A percentile compares a stretch with the other conserved stretches of the same genome.
phyloP scores from a whole-genome alignment of 2,888 invertebrate species.

The Clostera curtula region DNA sequence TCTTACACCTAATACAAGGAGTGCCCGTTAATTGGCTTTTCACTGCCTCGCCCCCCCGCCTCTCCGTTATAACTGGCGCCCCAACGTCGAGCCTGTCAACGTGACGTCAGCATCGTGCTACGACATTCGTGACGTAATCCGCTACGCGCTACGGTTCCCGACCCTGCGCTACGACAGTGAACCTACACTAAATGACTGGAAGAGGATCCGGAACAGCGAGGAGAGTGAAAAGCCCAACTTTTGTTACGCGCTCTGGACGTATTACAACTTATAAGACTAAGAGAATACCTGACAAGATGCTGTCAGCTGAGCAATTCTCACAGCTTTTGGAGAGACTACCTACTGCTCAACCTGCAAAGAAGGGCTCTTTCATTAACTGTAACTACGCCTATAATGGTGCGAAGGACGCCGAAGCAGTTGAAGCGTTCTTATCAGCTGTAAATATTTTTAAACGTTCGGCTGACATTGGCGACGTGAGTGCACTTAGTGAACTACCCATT shows the following conservation, averaged over 20 bases:
- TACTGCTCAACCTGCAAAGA: not conserved
- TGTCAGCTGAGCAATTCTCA: not conserved
- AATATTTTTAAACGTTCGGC: not conserved
- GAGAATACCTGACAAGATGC: not conserved
- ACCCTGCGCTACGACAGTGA: not conserved
- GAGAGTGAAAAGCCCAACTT: not conserved
- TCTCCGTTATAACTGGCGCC: too few species aligned
- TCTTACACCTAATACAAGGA: too few species aligned
- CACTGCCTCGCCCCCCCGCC: too few species aligned
- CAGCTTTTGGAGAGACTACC: not conserved
- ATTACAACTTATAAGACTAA: not conserved
- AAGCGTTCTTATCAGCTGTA: slow-evolving; percentile 1
- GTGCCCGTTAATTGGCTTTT: too few species aligned
- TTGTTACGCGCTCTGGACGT: not conserved
- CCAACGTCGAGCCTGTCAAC: not conserved
- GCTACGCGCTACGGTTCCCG: not conserved
- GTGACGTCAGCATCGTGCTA: not conserved
- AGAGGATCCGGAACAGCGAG: not conserved
- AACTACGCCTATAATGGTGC: not conserved
- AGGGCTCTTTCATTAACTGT: not conserved
- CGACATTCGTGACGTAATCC: not conserved
- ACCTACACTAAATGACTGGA: not conserved
- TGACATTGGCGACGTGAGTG: slow-evolving; percentile 1
- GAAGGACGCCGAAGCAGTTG: not conserved
- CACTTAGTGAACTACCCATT: slow-evolving; percentile 2